Conservation (phyloP, 2,113 vertebrate species). For the Menidia beryllina region DNA sequence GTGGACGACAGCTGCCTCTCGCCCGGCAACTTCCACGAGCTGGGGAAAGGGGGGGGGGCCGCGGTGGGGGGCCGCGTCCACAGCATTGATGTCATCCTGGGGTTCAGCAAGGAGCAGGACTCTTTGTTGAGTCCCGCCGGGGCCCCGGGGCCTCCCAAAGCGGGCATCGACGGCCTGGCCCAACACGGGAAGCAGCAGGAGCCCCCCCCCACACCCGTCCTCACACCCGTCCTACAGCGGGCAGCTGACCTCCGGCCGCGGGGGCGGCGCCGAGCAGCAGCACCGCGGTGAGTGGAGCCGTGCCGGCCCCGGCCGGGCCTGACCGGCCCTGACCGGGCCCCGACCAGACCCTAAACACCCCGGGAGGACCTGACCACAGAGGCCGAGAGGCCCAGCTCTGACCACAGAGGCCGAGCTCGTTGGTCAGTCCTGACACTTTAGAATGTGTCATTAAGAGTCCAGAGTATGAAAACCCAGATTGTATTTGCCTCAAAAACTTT, state of each 20-base stretch:
- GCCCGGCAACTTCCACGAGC: slow-evolving; percentile 82
- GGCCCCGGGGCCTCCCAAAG: slow-evolving; percentile 59
- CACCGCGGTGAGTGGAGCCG: slow-evolving; percentile 70
- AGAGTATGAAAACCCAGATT: no score
- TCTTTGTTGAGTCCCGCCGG: slow-evolving; percentile 72
- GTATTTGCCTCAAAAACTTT: no score
- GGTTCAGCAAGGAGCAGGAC: slow-evolving; percentile 85
- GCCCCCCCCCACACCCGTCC: slow-evolving; percentile 18
- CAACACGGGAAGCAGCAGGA: slow-evolving; percentile 56
- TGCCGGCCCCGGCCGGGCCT: slow-evolving; percentile 5
- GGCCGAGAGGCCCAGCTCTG: no score
- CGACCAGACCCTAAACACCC: no score
- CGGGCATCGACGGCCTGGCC: slow-evolving; percentile 59
- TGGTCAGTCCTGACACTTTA: no score
- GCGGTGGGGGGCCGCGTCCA: slow-evolving; percentile 78
- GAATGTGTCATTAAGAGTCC: no score
- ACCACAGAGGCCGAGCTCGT: no score
- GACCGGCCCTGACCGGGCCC: no score
- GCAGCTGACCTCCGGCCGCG: slow-evolving; percentile 67
- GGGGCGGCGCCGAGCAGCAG: slow-evolving; percentile 51
- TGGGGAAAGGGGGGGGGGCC: slow-evolving; percentile 80
- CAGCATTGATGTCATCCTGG: slow-evolving; percentile 86
- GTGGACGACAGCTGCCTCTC: slow-evolving; percentile 85
- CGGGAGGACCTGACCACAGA: no score
- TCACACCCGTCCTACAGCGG: slow-evolving; percentile 58